These are phyloP conservation scores for Prochilodus magdalenae DNA, from an alignment of 2,113 vertebrate genomes.

Conservation along the genomic window DNA sequence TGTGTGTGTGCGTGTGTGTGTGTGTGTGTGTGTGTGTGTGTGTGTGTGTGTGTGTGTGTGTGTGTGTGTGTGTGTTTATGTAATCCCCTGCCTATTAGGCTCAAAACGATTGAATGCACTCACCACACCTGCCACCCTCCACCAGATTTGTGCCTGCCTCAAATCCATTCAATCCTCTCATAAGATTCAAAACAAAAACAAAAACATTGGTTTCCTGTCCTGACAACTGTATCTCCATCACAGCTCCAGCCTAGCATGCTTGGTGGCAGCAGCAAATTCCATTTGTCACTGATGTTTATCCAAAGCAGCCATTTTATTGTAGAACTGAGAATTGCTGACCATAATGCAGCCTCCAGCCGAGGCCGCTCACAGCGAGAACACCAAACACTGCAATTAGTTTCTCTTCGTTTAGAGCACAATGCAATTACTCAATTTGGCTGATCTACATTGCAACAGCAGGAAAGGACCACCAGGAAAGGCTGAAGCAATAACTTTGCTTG, in stretches of 20 bases:
- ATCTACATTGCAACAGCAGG: not conserved
- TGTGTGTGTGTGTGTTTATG: slow-evolving; percentile 17
- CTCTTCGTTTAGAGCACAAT: slow-evolving; percentile 22
- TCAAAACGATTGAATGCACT: not conserved
- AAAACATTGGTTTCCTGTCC: not conserved
- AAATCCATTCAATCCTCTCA: slow-evolving; percentile 14
- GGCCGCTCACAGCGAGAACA: not conserved
- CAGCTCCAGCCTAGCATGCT: not conserved
- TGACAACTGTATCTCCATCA: slow-evolving; percentile 29
- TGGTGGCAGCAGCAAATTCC: not conserved
- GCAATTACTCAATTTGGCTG: slow-evolving; percentile 31
- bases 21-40: slow-evolving; percentile 15
- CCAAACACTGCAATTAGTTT: slow-evolving; percentile 28
- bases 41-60: slow-evolving; percentile 12
- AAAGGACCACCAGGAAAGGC: not conserved
- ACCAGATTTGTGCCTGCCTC: not conserved
- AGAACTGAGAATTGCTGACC: not conserved
- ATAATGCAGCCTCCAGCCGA: not conserved
- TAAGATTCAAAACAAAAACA: slow-evolving; percentile 23
- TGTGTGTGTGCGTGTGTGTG: slow-evolving; percentile 9
- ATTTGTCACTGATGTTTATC: slow-evolving; percentile 19
- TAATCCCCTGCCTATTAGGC: not conserved
- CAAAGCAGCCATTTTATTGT: not conserved
- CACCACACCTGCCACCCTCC: not conserved
- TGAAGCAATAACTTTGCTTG: not conserved